These are phyloP conservation scores for Spicauda simplicius DNA, from an alignment of 2,888 invertebrate species.

Conservation along the genomic window DNA sequence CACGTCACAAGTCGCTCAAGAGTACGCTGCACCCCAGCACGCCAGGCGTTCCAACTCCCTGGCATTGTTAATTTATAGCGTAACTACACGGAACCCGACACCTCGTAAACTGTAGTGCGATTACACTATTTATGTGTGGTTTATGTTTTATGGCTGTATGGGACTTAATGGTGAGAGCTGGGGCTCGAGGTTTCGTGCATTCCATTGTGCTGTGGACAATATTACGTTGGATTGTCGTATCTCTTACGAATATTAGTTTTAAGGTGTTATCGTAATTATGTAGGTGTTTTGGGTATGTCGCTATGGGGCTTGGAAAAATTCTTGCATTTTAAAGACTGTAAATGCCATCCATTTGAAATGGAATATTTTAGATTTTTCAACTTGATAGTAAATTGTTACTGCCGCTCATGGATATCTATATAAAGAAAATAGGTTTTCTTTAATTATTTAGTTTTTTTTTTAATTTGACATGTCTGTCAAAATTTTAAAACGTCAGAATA, in stretches of 20 bases:
- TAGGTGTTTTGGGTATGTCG: neutral
- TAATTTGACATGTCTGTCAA: too few relatives aligned
- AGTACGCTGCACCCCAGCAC: neutral
- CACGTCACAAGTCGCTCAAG: constrained; percentile 21
- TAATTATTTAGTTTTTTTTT: too few relatives aligned
- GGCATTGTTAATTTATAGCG: constrained; percentile 25
- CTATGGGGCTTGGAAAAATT: too few relatives aligned
- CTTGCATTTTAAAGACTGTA: too few relatives aligned
- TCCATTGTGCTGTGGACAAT: neutral
- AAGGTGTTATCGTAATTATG: constrained; percentile 4
- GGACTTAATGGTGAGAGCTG: constrained; percentile 19
- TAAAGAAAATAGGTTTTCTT: too few relatives aligned
- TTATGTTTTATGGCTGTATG: constrained; percentile 12
- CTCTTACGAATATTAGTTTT: neutral
- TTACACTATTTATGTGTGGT: constrained; percentile 22
- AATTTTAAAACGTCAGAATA: too few relatives aligned
- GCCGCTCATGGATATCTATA: too few relatives aligned
- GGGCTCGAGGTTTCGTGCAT: constrained; percentile 7
- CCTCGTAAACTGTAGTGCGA: constrained; percentile 30
- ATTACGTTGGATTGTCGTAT: neutral
- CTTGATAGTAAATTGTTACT: too few relatives aligned
- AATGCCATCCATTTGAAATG: too few relatives aligned
- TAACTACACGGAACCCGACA: constrained; percentile 18
- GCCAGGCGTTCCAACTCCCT: constrained; percentile 10
- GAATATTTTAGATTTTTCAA: too few relatives aligned